Conservation (phyloP, 2,888 invertebrate genomes). For the Chloromyia formosa region DNA sequence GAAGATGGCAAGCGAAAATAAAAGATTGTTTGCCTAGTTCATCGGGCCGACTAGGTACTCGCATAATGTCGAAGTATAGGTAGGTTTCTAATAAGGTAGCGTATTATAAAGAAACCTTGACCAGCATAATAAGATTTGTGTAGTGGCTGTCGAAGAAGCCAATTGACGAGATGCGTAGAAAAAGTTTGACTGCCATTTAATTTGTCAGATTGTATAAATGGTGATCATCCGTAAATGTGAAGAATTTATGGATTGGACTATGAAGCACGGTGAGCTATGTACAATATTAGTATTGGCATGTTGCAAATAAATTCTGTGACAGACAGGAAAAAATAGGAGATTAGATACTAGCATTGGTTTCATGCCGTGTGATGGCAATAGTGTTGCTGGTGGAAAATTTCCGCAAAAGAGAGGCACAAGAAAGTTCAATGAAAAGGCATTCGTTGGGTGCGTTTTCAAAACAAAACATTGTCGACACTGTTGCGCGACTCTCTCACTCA, state of each 20-base stretch:
- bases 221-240: conserved; percentile 37
- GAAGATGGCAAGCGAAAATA: conserved; percentile 19
- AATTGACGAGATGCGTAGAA: conserved; percentile 16
- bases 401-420: too few species aligned
- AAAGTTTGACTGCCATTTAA: conserved; percentile 39
- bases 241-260: conserved; percentile 28
- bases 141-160: background rate
- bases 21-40: conserved; percentile 14
- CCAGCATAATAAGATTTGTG: conserved; percentile 21
- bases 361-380: too few species aligned
- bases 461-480: too few species aligned
- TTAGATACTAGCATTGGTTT: too few species aligned
- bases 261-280: conserved; percentile 8
- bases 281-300: conserved; percentile 33
- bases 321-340: background rate
- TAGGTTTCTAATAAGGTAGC: background rate
- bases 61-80: background rate
- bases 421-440: too few species aligned
- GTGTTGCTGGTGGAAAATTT: too few species aligned
- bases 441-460: too few species aligned
- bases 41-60: background rate
- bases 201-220: conserved; percentile 39
- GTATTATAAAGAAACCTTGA: conserved; percentile 22
- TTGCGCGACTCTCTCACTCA: too few species aligned
- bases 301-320: conserved; percentile 20